Percentiles rank a stretch among this genome's conserved stretches.
These are phyloP conservation scores for Cyaniris semiargus DNA, from an alignment of 2,888 invertebrate species.

Conservation along the genomic window DNA sequence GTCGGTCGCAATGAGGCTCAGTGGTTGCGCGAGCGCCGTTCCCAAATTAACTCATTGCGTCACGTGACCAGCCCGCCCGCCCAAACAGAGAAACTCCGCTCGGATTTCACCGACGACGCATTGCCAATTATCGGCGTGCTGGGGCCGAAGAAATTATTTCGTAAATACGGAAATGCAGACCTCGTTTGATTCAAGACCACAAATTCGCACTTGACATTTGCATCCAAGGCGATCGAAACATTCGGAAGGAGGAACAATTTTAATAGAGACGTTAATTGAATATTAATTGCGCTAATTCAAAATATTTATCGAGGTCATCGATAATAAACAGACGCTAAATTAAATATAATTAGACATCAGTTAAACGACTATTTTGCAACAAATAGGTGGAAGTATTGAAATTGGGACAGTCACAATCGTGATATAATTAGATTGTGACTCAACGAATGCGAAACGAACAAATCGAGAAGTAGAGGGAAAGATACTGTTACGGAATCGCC, in stretches of 20 bases:
- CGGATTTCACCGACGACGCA: conserved; percentile 68
- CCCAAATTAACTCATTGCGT: conserved; percentile 71
- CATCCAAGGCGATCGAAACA: conserved; percentile 19
- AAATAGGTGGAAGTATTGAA: conserved; percentile 46
- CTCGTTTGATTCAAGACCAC: not conserved
- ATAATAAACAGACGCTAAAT: conserved; percentile 20
- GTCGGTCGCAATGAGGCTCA: conserved; percentile 18
- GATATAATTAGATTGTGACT: conserved; percentile 72
- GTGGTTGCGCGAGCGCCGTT: conserved; percentile 64
- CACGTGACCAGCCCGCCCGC: conserved; percentile 79
- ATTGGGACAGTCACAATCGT: conserved; percentile 63
- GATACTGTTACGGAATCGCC: conserved; percentile 56
- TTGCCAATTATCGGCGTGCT: conserved; percentile 40
- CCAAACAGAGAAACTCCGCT: conserved; percentile 79
- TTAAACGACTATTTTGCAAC: not conserved
- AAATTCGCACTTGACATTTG: conserved; percentile 26
- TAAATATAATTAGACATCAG: conserved; percentile 2
- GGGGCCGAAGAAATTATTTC: conserved; percentile 16
- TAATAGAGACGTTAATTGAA: conserved; percentile 2
- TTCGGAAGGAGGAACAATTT: conserved; percentile 1
- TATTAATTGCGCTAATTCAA: not conserved
- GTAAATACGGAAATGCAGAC: conserved; percentile 14
- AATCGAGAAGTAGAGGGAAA: conserved; percentile 61
- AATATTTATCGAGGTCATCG: conserved; percentile 37
- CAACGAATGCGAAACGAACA: conserved; percentile 61